Conservation (phyloP, 2,113 vertebrate species). For the Entomyzon cyanotis region DNA sequence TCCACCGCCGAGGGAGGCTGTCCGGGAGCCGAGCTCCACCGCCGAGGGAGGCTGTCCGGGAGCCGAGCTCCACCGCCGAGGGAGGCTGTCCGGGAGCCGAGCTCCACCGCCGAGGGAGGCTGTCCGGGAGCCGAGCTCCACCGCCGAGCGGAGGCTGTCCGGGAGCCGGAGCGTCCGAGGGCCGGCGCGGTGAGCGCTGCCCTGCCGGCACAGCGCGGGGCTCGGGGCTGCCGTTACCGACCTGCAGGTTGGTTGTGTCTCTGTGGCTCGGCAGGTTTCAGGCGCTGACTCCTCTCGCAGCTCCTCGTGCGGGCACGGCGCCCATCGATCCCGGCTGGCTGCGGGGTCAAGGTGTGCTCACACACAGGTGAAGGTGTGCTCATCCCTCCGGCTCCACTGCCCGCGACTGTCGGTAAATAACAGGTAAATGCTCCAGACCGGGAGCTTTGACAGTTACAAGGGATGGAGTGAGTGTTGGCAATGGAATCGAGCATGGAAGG, state of each 20-base stretch:
- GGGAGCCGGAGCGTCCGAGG: background rate
- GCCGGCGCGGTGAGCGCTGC: background rate
- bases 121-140: background rate
- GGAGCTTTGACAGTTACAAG: fast-evolving
- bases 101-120: background rate
- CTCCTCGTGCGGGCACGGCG: background rate
- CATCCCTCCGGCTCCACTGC: fast-evolving
- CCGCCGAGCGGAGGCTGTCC: background rate
- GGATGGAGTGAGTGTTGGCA: background rate
- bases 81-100: too few relatives aligned
- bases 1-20: background rate
- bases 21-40: background rate
- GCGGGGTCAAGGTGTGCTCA: too few relatives aligned
- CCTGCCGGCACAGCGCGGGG: background rate
- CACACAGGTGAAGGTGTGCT: fast-evolving
- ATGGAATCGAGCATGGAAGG: fast-evolving
- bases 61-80: too few relatives aligned
- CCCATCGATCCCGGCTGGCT: background rate
- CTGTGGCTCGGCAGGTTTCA: fast-evolving
- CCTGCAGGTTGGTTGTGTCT: fast-evolving
- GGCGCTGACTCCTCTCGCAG: background rate
- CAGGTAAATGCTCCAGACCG: background rate
- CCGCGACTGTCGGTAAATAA: background rate
- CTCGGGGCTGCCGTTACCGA: background rate
- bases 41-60: too few relatives aligned